These are phyloP conservation scores for Ophiodon elongatus DNA, from an alignment of 2,113 vertebrate species.

Conservation along the genomic window DNA sequence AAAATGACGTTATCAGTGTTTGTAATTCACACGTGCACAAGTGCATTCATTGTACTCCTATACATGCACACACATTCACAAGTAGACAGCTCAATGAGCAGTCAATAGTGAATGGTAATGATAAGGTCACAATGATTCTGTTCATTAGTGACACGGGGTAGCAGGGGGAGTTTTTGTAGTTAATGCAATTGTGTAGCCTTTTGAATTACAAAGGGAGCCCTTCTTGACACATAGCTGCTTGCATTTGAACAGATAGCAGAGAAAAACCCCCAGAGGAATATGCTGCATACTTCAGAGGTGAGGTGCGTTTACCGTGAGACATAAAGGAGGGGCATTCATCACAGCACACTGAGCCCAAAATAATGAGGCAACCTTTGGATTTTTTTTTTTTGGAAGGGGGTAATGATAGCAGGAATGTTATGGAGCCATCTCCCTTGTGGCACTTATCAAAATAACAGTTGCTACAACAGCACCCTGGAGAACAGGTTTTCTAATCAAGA, in stretches of 20 bases:
- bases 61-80: slow-evolving; percentile 22
- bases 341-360: slow-evolving; percentile 66
- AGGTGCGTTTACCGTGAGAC: slow-evolving; percentile 55
- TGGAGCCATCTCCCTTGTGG: slow-evolving; percentile 50
- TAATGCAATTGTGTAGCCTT: slow-evolving; percentile 21
- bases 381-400: not conserved
- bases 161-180: slow-evolving; percentile 26
- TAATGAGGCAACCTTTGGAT: slow-evolving; percentile 66
- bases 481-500: slow-evolving; percentile 73
- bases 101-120: slow-evolving; percentile 27
- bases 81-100: slow-evolving; percentile 24
- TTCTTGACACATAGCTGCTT: slow-evolving; percentile 55
- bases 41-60: slow-evolving; percentile 18
- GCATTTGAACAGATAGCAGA: slow-evolving; percentile 49
- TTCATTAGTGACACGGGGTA: slow-evolving; percentile 44
- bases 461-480: slow-evolving; percentile 69
- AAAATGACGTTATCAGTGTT: not conserved
- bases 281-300: slow-evolving; percentile 47
- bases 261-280: slow-evolving; percentile 51
- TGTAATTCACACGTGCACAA: slow-evolving; percentile 25
- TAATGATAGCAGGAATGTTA: slow-evolving; percentile 43
- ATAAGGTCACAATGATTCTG: slow-evolving; percentile 45
- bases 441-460: slow-evolving; percentile 63
- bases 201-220: slow-evolving; percentile 43
- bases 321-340: slow-evolving; percentile 72